Base-by-base conservation (phyloP, 2,113 vertebrate genomes). In the Pitta sordida region DNA sequence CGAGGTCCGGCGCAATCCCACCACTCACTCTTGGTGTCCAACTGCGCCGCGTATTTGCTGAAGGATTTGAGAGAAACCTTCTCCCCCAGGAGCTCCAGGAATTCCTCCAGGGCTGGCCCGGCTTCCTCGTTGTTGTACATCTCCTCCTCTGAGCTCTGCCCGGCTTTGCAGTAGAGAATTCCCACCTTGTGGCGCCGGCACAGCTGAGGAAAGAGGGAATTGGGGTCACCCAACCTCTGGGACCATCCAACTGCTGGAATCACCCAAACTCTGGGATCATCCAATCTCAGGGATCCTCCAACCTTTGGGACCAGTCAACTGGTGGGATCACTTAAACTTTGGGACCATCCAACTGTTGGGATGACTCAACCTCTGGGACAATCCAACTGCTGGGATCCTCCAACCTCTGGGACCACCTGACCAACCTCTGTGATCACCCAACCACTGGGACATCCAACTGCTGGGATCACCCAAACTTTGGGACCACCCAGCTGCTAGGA, bases 41-140 rank as follows among this genome's bases (percentile, higher is more conserved):
- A 97, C 97, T 99, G 99, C 2, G 99, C 99, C 0, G 98, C 98
- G 0, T 99, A 99, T 88, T 99, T 99, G 97, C 49, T 81, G 97
- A 99, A 99, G 75, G 99, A 98, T 77, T 94, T 97, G 20, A 98
- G 97, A 26, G 91, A 96, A 68, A 99, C 99, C 86, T 98, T 98
- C 91, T 99, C 98, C 1, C 99, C 99, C 1, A 99, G 95, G 26
- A 99, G 98, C 20, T 97, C 71, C 10, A 99, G 98, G 97, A 99
- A 99, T 82, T 98, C 98, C 46, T 98, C 98, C 3, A 99, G 98
- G 73, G 99, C 97, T 0, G 98, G 97, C 0, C 98, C 98, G 0
- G 99, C 98, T 16, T 97, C 98, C 97, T 99, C 99, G 1, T 99
- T 99, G 97, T 99, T 99, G 97, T 99, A 99, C 99, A 99, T 99